These are phyloP conservation scores for Shargacucullia verbasci DNA, from an alignment of 2,888 invertebrate genomes.

Conservation along the genomic window DNA sequence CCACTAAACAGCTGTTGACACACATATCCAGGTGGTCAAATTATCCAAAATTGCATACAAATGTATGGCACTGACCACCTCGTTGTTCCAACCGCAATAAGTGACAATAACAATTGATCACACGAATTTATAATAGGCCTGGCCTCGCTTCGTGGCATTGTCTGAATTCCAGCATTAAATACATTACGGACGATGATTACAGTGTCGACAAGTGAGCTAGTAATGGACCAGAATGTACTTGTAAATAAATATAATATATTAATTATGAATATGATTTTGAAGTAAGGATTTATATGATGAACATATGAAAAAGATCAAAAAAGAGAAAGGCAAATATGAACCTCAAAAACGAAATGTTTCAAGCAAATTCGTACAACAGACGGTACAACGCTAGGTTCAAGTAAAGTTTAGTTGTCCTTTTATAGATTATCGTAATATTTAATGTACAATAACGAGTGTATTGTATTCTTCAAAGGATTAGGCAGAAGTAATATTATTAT, in stretches of 20 bases:
- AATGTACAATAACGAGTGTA: no score
- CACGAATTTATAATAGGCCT: slow-evolving; percentile 46
- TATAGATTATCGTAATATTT: no score
- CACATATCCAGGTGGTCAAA: slow-evolving; percentile 42
- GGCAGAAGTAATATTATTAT: no score
- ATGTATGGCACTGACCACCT: slow-evolving; percentile 47
- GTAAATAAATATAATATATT: background rate
- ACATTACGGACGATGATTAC: slow-evolving; percentile 52
- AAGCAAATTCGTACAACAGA: no score
- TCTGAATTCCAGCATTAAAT: slow-evolving; percentile 66
- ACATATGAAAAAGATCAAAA: no score
- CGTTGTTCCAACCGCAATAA: slow-evolving; percentile 30
- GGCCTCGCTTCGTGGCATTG: slow-evolving; percentile 58
- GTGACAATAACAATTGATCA: slow-evolving; percentile 56
- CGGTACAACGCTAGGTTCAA: no score
- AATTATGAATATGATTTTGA: no score
- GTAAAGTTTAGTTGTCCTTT: no score
- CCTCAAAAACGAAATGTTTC: no score
- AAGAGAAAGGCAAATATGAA: no score
- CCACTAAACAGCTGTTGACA: slow-evolving; percentile 29
- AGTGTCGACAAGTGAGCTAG: slow-evolving; percentile 26
- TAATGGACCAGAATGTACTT: slow-evolving; percentile 23
- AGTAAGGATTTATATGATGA: no score
- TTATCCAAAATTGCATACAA: slow-evolving; percentile 41
- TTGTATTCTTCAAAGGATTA: no score